Percentiles rank a stretch among this genome's conserved stretches.
phyloP scores from a whole-genome alignment of 2,888 invertebrate species.

The Archaeoteleia sp. region DNA sequence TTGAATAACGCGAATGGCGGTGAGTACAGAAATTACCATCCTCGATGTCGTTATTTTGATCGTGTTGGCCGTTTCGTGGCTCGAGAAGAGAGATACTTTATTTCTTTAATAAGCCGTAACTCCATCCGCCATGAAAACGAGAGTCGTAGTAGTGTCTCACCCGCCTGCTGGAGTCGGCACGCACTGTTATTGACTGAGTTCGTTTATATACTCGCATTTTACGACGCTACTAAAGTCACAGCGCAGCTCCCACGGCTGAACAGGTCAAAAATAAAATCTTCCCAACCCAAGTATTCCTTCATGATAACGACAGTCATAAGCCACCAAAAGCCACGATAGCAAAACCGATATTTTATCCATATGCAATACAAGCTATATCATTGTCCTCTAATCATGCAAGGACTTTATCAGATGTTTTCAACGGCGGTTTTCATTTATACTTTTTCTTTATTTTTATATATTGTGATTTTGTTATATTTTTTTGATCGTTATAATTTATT shows the following conservation, averaged over 20 bases:
- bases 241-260: slow-evolving; percentile 48
- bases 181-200: slow-evolving; percentile 71
- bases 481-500: not conserved
- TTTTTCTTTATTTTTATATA: too few relatives aligned
- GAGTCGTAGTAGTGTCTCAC: slow-evolving; percentile 60
- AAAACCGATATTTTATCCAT: too few relatives aligned
- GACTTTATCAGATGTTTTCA: too few relatives aligned
- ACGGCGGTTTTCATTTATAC: too few relatives aligned
- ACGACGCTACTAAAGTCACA: slow-evolving; percentile 68
- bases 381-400: too few relatives aligned
- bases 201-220: slow-evolving; percentile 72
- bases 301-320: slow-evolving; percentile 8
- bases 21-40: slow-evolving; percentile 24
- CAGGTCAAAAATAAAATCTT: slow-evolving; percentile 64
- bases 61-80: slow-evolving; percentile 39
- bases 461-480: not conserved
- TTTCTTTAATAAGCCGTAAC: slow-evolving; percentile 69
- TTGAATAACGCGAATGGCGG: slow-evolving; percentile 9
- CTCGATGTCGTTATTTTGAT: slow-evolving; percentile 46
- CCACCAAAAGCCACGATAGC: too few relatives aligned
- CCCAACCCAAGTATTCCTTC: slow-evolving; percentile 2
- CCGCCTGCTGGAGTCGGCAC: slow-evolving; percentile 37
- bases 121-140: slow-evolving; percentile 66
- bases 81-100: slow-evolving; percentile 54
- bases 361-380: too few relatives aligned